These are phyloP conservation scores for Eretmocerus hayati DNA, from an alignment of 2,888 invertebrate species.

Conservation along the genomic window DNA sequence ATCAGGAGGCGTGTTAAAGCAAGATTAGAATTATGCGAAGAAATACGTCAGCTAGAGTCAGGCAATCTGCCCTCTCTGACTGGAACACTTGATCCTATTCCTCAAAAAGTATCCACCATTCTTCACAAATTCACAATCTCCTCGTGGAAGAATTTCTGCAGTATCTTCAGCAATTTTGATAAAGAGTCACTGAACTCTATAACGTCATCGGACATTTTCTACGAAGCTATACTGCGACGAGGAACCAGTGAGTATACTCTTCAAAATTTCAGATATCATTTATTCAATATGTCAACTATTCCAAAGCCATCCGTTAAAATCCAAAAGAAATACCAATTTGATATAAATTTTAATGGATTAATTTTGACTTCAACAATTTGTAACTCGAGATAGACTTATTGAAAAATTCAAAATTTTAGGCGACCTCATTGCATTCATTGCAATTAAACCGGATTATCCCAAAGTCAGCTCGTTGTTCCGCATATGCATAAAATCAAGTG, in stretches of 20 bases:
- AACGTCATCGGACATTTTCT: slow-evolving; percentile 61
- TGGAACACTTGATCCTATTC: slow-evolving; percentile 32
- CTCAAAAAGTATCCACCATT: slow-evolving; percentile 61
- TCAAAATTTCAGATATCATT: no score
- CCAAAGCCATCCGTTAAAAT: not conserved
- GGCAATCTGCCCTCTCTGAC: slow-evolving; percentile 48
- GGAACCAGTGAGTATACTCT: slow-evolving; percentile 61
- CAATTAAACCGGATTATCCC: slow-evolving; percentile 79
- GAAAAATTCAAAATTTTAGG: no score
- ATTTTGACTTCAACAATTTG: no score
- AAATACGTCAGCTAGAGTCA: slow-evolving; percentile 59
- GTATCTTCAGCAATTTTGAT: slow-evolving; percentile 23
- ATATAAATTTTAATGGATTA: no score
- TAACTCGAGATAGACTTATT: no score
- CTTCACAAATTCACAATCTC: slow-evolving; percentile 38
- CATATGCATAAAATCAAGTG: slow-evolving; percentile 50
- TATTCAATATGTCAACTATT: no score
- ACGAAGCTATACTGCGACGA: slow-evolving; percentile 71
- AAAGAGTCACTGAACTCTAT: slow-evolving; percentile 47
- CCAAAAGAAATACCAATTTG: not conserved
- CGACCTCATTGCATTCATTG: slow-evolving; percentile 68
- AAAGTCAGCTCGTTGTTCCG: slow-evolving; percentile 69
- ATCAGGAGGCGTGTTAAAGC: slow-evolving; percentile 68
- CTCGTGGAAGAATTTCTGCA: slow-evolving; percentile 38
- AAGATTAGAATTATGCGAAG: slow-evolving; percentile 68